phyloP scores from a whole-genome alignment of 2,797 vertebrate species.

The Acanthornis magna region DNA sequence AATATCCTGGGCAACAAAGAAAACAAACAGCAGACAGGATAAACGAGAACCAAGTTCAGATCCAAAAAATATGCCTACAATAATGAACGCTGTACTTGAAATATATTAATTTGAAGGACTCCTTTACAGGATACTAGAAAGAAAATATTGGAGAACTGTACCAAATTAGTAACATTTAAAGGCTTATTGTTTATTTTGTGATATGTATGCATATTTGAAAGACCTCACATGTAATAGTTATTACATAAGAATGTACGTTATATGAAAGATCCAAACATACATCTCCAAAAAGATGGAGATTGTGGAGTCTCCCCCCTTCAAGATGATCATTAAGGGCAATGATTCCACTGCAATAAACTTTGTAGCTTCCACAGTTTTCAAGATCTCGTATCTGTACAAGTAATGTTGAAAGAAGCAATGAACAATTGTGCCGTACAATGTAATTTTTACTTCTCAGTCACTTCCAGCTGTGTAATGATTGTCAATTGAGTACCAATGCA shows the following conservation, averaged over 20 bases:
- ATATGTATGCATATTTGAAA: background rate
- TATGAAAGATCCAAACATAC: background rate
- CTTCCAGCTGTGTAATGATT: background rate
- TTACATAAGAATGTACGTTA: background rate
- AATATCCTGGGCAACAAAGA: background rate
- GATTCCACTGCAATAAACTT: background rate
- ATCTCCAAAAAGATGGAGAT: no score
- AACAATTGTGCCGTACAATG: background rate
- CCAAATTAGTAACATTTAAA: background rate
- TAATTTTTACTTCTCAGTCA: background rate
- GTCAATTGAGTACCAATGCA: background rate
- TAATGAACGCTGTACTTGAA: background rate
- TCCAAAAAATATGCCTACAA: background rate
- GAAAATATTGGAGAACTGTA: background rate
- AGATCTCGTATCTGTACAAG: fast-evolving
- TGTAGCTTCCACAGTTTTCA: background rate
- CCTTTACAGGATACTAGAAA: background rate
- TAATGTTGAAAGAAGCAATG: background rate
- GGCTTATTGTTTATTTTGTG: background rate
- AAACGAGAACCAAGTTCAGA: background rate
- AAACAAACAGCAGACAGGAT: background rate
- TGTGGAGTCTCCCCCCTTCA: background rate
- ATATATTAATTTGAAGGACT: background rate
- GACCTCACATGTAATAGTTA: fast-evolving
- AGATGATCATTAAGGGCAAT: background rate